Evolutionary conservation across 2,888 invertebrate genomes (phyloP).

Genomic region (Tribolium freemani): DNA sequence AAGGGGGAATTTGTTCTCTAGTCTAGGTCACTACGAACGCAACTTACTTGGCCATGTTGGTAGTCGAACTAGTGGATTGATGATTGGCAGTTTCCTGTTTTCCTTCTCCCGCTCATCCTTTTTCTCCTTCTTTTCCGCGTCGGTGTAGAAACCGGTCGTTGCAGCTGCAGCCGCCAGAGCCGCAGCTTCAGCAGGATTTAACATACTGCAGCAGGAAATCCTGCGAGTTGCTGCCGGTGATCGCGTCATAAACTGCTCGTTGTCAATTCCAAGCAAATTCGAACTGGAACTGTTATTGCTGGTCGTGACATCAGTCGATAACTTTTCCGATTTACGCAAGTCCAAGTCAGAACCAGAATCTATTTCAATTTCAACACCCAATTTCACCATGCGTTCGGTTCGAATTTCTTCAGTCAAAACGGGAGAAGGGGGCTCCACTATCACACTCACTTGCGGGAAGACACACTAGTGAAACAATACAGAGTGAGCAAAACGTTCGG

Average conservation of each 20-base stretch:
- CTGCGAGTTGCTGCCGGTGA: slow-evolving; percentile 89
- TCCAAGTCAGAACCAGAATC: slow-evolving; percentile 62
- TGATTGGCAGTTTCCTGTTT: slow-evolving; percentile 84
- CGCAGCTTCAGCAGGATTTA: slow-evolving; percentile 80
- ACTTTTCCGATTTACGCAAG: slow-evolving; percentile 60
- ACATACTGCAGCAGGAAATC: slow-evolving; percentile 91
- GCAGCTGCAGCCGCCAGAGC: slow-evolving; percentile 75
- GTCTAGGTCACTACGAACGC: slow-evolving; percentile 7
- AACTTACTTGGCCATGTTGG: slow-evolving; percentile 89
- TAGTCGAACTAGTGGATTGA: slow-evolving; percentile 88
- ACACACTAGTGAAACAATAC: slow-evolving; percentile 53
- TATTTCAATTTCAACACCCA: slow-evolving; percentile 62
- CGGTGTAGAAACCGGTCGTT: slow-evolving; percentile 70
- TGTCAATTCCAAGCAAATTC: slow-evolving; percentile 74
- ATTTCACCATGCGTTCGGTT: slow-evolving; percentile 60
- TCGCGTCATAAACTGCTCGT: slow-evolving; percentile 78
- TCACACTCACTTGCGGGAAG: slow-evolving; percentile 79
- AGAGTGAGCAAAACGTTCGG: too few relatives aligned
- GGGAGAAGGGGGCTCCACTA: slow-evolving; percentile 83
- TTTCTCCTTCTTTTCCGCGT: slow-evolving; percentile 63
- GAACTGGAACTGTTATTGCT: slow-evolving; percentile 71
- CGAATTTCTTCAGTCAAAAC: slow-evolving; percentile 72
- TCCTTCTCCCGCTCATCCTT: slow-evolving; percentile 69
- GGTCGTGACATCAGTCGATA: slow-evolving; percentile 61
- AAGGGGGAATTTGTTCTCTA: slow-evolving; percentile 19